These are phyloP conservation scores for Amazona ochrocephala DNA, from an alignment of 2,797 vertebrate species.

Conservation along the genomic window DNA sequence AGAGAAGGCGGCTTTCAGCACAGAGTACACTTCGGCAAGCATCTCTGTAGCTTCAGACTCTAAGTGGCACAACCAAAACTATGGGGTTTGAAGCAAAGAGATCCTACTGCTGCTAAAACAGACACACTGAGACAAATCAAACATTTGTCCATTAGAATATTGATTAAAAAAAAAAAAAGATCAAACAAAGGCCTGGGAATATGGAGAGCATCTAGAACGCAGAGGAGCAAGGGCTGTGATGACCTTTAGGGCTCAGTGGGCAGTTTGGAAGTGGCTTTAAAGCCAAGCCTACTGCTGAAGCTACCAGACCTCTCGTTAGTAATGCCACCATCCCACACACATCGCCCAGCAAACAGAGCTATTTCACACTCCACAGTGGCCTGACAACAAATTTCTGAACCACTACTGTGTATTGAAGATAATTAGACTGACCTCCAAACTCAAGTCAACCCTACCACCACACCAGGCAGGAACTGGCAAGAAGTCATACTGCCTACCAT, in stretches of 20 bases:
- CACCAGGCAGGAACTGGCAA: background rate
- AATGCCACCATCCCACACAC: background rate
- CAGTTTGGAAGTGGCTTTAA: background rate
- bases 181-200: background rate
- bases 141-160: background rate
- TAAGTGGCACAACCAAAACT: background rate
- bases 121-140: background rate
- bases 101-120: background rate
- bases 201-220: background rate
- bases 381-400: background rate
- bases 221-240: background rate
- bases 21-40: background rate
- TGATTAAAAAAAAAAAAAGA: background rate
- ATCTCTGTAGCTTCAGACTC: background rate
- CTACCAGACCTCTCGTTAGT: background rate
- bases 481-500: accelerated
- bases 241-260: background rate
- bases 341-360: background rate
- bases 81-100: background rate
- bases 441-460: background rate
- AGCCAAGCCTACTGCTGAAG: background rate
- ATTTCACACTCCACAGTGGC: background rate
- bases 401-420: background rate
- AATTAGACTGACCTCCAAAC: background rate
- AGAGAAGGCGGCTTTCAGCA: background rate